A percentile compares a stretch with the other conserved stretches of the same genome.
Evolutionary conservation across 2,113 vertebrate genomes (phyloP).

Genomic region (Hyaena hyaena): DNA sequence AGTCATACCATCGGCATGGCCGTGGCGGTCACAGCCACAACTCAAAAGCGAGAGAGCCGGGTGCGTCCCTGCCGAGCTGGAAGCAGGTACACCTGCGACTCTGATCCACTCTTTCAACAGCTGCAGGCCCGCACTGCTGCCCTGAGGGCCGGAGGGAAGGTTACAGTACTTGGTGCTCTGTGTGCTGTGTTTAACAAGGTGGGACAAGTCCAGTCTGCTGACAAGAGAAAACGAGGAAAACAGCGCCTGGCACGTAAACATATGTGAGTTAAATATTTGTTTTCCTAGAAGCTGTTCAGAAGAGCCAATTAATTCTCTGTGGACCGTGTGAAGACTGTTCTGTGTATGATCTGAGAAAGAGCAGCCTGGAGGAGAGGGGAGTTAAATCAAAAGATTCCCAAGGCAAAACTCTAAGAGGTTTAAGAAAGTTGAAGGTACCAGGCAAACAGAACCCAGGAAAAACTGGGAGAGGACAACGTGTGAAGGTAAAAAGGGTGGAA

Average conservation of each 20-base stretch:
- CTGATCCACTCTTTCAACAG: fast-evolving
- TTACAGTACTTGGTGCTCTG: background rate
- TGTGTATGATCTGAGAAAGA: fast-evolving
- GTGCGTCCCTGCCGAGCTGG: fast-evolving
- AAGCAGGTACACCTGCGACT: background rate
- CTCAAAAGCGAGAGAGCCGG: background rate
- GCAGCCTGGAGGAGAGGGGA: too few relatives aligned
- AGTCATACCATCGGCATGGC: background rate
- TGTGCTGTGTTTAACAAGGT: fast-evolving
- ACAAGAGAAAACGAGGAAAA: background rate
- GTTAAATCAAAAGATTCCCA: background rate
- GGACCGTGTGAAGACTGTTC: background rate
- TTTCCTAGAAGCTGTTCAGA: background rate
- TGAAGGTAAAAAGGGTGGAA: background rate
- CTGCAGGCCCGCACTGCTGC: fast-evolving
- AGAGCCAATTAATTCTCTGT: background rate
- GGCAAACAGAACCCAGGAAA: background rate
- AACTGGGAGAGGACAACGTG: background rate
- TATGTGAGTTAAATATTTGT: background rate
- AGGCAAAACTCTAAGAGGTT: background rate
- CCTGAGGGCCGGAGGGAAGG: background rate
- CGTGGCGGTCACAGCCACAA: fast-evolving
- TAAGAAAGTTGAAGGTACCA: background rate
- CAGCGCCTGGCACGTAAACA: fast-evolving
- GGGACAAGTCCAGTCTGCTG: too few relatives aligned